Conservation (phyloP, 2,888 invertebrate species). For the Lepidonotus clava region DNA sequence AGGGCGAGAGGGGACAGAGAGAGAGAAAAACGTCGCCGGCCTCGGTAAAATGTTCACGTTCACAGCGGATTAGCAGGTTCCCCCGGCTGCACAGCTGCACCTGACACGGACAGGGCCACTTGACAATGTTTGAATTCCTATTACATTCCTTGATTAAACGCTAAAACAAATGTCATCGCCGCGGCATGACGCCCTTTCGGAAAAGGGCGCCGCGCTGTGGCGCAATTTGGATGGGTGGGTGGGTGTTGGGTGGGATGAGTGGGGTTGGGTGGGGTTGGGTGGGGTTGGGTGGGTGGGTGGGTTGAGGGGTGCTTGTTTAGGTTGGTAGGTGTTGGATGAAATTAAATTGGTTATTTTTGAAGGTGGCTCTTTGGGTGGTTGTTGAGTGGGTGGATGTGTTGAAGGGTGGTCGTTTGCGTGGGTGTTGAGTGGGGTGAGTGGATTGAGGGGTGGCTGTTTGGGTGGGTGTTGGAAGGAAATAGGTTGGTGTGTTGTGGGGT, state of each 20-base stretch:
- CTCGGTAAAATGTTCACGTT: constrained; percentile 6
- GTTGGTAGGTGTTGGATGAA: neutral
- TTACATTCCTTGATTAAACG: constrained; percentile 45
- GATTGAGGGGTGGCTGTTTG: neutral
- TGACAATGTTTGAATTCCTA: constrained; percentile 48
- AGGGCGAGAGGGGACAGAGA: neutral
- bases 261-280: neutral
- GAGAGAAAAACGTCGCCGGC: constrained; percentile 1
- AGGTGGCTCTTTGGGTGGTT: neutral
- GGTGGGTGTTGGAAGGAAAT: neutral
- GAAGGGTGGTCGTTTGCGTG: neutral
- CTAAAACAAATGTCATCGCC: constrained; percentile 39
- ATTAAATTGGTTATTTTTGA: neutral
- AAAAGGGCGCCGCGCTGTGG: neutral
- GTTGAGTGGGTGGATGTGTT: neutral
- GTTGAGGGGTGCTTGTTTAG: neutral
- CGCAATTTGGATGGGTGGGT: neutral
- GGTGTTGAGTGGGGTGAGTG: neutral
- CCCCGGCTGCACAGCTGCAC: neutral
- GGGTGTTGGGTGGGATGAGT: neutral
- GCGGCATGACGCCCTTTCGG: neutral
- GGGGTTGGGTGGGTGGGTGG: neutral
- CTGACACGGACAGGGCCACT: constrained; percentile 1
- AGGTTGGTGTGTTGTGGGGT: neutral
- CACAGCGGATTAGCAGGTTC: neutral